These are phyloP conservation scores for Ormyrus pomaceus DNA, from an alignment of 2,888 invertebrate species.

Conservation along the genomic window DNA sequence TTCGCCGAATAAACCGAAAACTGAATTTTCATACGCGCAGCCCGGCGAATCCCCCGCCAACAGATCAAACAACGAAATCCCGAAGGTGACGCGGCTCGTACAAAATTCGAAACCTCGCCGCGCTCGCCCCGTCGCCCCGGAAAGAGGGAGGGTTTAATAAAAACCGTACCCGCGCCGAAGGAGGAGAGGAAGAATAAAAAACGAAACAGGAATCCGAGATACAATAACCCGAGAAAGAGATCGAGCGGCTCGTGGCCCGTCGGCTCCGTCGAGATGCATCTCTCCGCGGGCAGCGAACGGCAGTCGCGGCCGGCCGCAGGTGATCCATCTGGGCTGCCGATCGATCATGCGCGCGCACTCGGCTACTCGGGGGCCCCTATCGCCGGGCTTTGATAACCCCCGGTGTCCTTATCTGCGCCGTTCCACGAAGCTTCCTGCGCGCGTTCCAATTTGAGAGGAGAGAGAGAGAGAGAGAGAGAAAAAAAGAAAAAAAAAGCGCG, in stretches of 20 bases:
- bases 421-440: slow-evolving; percentile 28
- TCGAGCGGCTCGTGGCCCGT: no score
- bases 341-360: slow-evolving; percentile 44
- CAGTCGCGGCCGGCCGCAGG: slow-evolving; percentile 18
- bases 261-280: slow-evolving; percentile 8
- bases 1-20: no score
- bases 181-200: background rate
- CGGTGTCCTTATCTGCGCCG: slow-evolving; percentile 12
- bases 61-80: no score
- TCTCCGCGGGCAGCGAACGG: background rate
- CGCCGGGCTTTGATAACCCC: slow-evolving; percentile 39
- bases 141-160: background rate
- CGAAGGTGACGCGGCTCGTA: no score
- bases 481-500: background rate
- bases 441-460: slow-evolving; percentile 20
- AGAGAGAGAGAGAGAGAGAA: slow-evolving; percentile 8
- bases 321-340: slow-evolving; percentile 46
- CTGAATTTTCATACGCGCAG: no score
- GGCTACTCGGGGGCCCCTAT: background rate
- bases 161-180: background rate
- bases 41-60: no score
- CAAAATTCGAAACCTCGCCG: background rate
- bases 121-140: background rate
- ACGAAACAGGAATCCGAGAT: background rate
- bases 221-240: background rate